Evolutionary conservation across 2,888 invertebrate species (phyloP).

Genomic region (Horisme vitalbata): DNA sequence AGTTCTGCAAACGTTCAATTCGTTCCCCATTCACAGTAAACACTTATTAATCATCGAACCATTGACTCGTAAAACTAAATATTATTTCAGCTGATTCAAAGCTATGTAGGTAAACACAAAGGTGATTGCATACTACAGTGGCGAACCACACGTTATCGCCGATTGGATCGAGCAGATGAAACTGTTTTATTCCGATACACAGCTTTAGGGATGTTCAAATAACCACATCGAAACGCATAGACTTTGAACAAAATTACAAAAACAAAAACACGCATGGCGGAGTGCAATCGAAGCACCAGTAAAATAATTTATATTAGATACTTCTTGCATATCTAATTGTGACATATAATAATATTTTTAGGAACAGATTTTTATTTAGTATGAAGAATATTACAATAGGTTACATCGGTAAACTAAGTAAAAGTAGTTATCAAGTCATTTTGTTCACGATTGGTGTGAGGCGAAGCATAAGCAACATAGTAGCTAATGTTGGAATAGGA

Average conservation of each 20-base stretch:
- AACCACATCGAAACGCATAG: conserved; percentile 66
- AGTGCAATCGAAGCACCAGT: conserved; percentile 60
- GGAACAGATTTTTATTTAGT: no score
- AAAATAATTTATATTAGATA: conserved; percentile 79
- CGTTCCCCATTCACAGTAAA: conserved; percentile 39
- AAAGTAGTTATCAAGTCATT: background rate
- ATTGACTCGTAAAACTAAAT: conserved; percentile 34
- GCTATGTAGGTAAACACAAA: conserved; percentile 24
- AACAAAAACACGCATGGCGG: conserved; percentile 76
- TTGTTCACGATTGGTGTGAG: conserved; percentile 30
- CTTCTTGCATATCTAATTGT: no score
- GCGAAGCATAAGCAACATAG: conserved; percentile 35
- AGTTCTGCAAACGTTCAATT: conserved; percentile 52
- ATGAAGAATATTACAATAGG: no score
- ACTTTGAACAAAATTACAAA: conserved; percentile 75
- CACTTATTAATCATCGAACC: conserved; percentile 33
- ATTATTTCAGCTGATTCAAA: conserved; percentile 17
- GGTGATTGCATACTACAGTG: conserved; percentile 31
- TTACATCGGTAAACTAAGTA: conserved; percentile 73
- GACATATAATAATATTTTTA: no score
- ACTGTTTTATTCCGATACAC: conserved; percentile 67
- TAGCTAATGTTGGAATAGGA: conserved; percentile 43
- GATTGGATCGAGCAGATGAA: conserved; percentile 43
- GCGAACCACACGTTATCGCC: conserved; percentile 17
- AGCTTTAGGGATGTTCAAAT: conserved; percentile 65